phyloP scores from a whole-genome alignment of 2,113 vertebrate species.

The Plecotus auritus region DNA sequence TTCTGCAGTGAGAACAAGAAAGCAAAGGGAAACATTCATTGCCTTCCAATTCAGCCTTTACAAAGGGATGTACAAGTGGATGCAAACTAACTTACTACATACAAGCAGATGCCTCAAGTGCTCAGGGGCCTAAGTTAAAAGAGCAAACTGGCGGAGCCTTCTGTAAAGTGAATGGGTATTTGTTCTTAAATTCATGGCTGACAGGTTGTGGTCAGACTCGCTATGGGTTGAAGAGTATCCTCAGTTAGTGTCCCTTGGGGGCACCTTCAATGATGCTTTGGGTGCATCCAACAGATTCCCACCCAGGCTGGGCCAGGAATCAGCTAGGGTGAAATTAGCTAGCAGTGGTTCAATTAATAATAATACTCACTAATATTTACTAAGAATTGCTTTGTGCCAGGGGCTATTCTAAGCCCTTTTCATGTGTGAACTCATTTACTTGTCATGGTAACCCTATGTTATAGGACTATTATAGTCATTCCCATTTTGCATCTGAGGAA shows the following conservation, averaged over 20 bases:
- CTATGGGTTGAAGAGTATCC: neutral
- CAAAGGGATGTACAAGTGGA: neutral
- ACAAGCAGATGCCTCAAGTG: neutral
- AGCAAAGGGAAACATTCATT: constrained; percentile 25
- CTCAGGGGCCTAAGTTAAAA: neutral
- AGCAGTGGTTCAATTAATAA: neutral
- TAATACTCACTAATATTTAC: neutral
- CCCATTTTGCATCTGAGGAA: neutral
- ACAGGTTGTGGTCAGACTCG: neutral
- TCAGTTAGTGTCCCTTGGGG: neutral
- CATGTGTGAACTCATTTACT: neutral
- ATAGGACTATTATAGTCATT: neutral
- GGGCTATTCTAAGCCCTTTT: neutral
- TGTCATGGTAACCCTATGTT: neutral
- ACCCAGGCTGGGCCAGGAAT: neutral
- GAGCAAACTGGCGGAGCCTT: neutral
- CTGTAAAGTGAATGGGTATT: neutral
- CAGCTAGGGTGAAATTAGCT: neutral
- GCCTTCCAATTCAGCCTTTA: neutral
- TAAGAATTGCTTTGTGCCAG: neutral
- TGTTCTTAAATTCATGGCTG: neutral
- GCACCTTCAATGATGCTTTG: neutral
- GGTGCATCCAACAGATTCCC: neutral
- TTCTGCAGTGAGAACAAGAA: constrained; percentile 19
- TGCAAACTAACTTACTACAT: neutral